Evolutionary conservation across 2,888 invertebrate genomes (phyloP).

Genomic region (Ptychoptera contaminata): DNA sequence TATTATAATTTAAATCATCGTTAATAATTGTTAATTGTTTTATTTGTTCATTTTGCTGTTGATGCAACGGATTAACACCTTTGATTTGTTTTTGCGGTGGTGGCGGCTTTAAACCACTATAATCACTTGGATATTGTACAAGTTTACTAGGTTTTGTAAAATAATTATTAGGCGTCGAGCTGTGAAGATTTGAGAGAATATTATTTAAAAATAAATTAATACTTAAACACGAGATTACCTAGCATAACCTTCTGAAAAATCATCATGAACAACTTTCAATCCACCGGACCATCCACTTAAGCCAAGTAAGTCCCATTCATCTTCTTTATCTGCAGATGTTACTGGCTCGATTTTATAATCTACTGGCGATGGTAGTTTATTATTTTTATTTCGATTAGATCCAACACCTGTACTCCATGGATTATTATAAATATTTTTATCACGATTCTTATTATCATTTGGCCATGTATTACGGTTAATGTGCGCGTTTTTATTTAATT

Average conservation of each 20-base stretch:
- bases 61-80: background rate
- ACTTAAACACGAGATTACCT: too few relatives aligned
- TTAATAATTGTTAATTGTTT: background rate
- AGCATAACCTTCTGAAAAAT: too few relatives aligned
- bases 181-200: too few relatives aligned
- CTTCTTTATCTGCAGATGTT: background rate
- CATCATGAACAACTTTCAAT: background rate
- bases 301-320: conserved; percentile 21
- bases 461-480: background rate
- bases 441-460: background rate
- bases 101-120: background rate
- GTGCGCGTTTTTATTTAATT: conserved; percentile 10
- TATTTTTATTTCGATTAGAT: background rate
- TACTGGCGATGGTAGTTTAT: background rate
- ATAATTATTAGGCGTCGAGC: too few relatives aligned
- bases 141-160: too few relatives aligned
- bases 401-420: background rate
- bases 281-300: conserved; percentile 25
- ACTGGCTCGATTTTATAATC: background rate
- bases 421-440: background rate
- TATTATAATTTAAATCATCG: background rate
- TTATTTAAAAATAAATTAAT: too few relatives aligned
- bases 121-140: background rate
- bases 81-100: background rate
- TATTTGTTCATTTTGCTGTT: background rate